Conservation (phyloP, 2,113 vertebrate genomes). For the Cynopterus brachyotis region DNA sequence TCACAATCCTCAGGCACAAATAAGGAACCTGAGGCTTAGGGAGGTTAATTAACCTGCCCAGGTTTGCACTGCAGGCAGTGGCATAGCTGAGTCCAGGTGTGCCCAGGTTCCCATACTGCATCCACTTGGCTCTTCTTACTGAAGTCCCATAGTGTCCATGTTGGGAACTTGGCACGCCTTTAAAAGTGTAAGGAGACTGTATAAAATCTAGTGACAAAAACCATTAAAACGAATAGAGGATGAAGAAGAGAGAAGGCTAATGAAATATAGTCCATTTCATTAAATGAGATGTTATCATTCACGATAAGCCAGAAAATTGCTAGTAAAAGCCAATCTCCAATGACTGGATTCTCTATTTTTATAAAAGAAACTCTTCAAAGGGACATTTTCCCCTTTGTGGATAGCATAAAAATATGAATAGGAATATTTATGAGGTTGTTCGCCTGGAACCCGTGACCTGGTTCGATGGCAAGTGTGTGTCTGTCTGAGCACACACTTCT, state of each 20-base stretch:
- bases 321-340: neutral
- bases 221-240: neutral
- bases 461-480: neutral
- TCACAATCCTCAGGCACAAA: neutral
- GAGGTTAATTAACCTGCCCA: neutral
- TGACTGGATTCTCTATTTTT: neutral
- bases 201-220: neutral
- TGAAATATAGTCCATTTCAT: neutral
- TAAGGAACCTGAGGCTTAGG: neutral
- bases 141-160: neutral
- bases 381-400: neutral
- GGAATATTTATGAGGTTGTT: neutral
- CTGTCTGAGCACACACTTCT: neutral
- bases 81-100: neutral
- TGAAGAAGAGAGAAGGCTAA: neutral
- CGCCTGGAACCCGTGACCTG: neutral
- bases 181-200: neutral
- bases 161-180: neutral
- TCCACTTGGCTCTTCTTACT: neutral
- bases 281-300: neutral
- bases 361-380: neutral
- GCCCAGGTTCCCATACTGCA: neutral
- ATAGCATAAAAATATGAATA: neutral
- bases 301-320: neutral
- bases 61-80: neutral